Percentiles rank a stretch among this genome's conserved stretches.
These are phyloP conservation scores for Lagodon rhomboides DNA, from an alignment of 2,797 vertebrate genomes.

Conservation along the genomic window DNA sequence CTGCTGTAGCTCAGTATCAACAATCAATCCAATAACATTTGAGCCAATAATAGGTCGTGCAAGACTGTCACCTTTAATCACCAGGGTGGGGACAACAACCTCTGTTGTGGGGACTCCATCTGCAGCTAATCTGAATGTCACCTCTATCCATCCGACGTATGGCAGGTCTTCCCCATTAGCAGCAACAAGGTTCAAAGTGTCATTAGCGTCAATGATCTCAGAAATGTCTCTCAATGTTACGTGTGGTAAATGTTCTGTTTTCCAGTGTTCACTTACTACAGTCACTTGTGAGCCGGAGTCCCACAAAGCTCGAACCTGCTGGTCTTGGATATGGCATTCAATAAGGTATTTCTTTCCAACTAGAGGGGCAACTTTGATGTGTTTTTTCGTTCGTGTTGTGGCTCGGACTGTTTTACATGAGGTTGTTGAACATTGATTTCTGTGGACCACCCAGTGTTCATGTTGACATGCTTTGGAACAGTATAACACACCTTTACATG, in stretches of 20 bases:
- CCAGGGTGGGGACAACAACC: constrained; percentile 12
- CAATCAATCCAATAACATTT: neutral
- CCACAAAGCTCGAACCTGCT: constrained; percentile 22
- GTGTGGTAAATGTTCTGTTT: constrained; percentile 7
- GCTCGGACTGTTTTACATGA: neutral
- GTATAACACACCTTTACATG: neutral
- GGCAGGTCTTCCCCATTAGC: constrained; percentile 23
- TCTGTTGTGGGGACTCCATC: neutral
- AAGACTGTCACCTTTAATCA: neutral
- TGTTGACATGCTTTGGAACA: constrained; percentile 19
- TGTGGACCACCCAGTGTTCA: constrained; percentile 3
- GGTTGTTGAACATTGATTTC: neutral
- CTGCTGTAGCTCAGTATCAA: neutral
- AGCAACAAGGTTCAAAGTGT: neutral
- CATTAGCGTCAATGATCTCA: constrained; percentile 27
- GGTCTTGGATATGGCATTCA: too few species aligned
- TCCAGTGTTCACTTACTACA: constrained; percentile 27
- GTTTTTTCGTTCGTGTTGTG: neutral
- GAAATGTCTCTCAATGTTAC: constrained; percentile 21
- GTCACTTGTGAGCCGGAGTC: constrained; percentile 40
- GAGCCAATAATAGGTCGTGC: neutral
- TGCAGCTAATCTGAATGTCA: neutral
- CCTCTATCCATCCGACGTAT: constrained; percentile 12
- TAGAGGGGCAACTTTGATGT: too few species aligned
- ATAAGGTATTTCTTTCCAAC: too few species aligned